phyloP scores from a whole-genome alignment of 2,888 invertebrate species.

The Lapara coniferarum region DNA sequence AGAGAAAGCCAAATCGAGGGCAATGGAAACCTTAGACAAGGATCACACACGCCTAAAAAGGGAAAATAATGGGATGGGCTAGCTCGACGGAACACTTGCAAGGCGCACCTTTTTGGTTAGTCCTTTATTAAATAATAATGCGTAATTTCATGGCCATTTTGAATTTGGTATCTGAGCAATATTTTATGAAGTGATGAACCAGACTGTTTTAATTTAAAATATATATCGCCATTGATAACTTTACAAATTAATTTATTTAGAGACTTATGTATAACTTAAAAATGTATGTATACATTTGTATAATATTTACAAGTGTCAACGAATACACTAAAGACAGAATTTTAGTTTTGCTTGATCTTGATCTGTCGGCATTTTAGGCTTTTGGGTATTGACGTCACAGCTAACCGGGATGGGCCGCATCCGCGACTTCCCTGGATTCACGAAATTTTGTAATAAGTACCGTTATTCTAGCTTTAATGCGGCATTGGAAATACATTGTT shows the following conservation, averaged over 20 bases:
- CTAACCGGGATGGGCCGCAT: slow-evolving; percentile 21
- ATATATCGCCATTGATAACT: not conserved
- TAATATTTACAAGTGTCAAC: not conserved
- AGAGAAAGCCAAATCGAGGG: slow-evolving; percentile 31
- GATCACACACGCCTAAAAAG: slow-evolving; percentile 35
- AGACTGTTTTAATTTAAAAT: too few species aligned
- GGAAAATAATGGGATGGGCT: slow-evolving; percentile 11
- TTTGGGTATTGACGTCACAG: slow-evolving; percentile 18
- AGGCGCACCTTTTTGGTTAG: too few species aligned
- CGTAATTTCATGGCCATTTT: too few species aligned
- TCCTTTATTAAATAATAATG: too few species aligned
- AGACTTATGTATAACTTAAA: too few species aligned
- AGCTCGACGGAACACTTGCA: too few species aligned
- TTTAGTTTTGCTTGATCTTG: not conserved
- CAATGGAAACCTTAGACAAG: slow-evolving; percentile 35
- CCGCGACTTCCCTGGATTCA: not conserved
- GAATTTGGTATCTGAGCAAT: too few species aligned
- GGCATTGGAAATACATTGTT: not conserved
- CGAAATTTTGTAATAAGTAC: not conserved
- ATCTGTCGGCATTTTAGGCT: not conserved
- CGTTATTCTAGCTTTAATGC: not conserved
- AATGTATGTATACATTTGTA: not conserved
- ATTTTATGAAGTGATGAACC: too few species aligned
- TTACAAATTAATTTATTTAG: too few species aligned
- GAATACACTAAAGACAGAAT: not conserved